phyloP scores from a whole-genome alignment of 1,140 invertebrate genomes.

The Drosophila triauraria region DNA sequence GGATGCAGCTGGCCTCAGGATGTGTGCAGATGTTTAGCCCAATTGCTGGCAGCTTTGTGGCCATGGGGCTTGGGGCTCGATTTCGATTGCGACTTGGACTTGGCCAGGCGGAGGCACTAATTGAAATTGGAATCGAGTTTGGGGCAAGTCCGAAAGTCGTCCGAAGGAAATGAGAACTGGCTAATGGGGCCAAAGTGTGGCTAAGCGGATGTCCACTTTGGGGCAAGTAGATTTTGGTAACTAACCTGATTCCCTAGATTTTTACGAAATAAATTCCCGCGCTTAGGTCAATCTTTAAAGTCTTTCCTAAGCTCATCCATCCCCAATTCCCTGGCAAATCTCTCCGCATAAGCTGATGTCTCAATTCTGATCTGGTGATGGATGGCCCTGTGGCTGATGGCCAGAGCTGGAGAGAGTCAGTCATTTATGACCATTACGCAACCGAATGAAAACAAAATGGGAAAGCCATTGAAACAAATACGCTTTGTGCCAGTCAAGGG shows the following conservation, averaged over 20 bases:
- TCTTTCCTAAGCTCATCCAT: neutral
- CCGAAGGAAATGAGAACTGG: slow-evolving; percentile 13
- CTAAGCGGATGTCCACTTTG: neutral
- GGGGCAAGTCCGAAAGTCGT: slow-evolving; percentile 2
- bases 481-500: slow-evolving; percentile 8
- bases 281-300: slow-evolving; percentile 3
- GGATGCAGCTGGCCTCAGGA: slow-evolving; percentile 32
- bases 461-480: slow-evolving; percentile 38
- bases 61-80: slow-evolving; percentile 36
- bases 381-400: slow-evolving; percentile 30
- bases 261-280: neutral
- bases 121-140: slow-evolving; percentile 46
- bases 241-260: too few species aligned
- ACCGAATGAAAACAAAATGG: slow-evolving; percentile 42
- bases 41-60: slow-evolving; percentile 63
- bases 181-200: slow-evolving; percentile 10
- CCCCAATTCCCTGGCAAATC: neutral
- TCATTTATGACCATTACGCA: slow-evolving; percentile 60
- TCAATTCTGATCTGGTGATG: slow-evolving; percentile 52
- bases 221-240: neutral
- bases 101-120: slow-evolving; percentile 36
- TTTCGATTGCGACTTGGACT: slow-evolving; percentile 1
- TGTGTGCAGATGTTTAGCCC: slow-evolving; percentile 42
- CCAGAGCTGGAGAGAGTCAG: neutral
- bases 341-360: slow-evolving; percentile 38